Evolutionary conservation across 2,888 invertebrate genomes (phyloP).

Genomic region (Pseudococcus jackbeardsleyi): DNA sequence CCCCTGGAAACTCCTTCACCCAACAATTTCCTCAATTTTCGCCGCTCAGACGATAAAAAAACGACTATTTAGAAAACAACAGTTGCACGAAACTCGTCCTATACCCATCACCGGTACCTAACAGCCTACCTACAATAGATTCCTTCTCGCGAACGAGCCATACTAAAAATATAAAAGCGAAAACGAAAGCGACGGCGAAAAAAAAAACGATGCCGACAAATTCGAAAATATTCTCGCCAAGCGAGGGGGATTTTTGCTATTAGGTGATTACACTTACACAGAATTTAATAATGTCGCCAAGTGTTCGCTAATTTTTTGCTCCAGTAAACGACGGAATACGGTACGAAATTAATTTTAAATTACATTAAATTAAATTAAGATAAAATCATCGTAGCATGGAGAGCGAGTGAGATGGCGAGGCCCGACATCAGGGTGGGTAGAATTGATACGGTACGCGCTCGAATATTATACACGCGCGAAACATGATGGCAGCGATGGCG

Average conservation of each 20-base stretch:
- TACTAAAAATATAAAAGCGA: neutral
- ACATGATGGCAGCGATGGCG: neutral
- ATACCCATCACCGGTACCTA: no score
- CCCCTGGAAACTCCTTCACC: no score
- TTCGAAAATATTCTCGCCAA: slow-evolving; percentile 18
- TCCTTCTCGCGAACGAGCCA: neutral
- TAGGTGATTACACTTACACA: slow-evolving; percentile 46
- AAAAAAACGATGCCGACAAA: neutral
- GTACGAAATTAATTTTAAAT: slow-evolving; percentile 45
- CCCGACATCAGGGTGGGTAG: neutral
- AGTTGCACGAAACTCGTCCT: no score
- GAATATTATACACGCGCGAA: slow-evolving; percentile 5
- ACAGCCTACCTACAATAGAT: neutral
- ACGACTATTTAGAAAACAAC: no score
- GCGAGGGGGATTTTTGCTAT: slow-evolving; percentile 21
- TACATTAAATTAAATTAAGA: slow-evolving; percentile 48
- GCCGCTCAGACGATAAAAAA: no score
- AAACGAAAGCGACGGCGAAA: no score
- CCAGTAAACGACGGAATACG: slow-evolving; percentile 37
- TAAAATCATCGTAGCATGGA: slow-evolving; percentile 45
- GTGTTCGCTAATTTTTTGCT: slow-evolving; percentile 43
- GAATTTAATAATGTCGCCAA: slow-evolving; percentile 48
- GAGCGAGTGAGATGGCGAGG: neutral
- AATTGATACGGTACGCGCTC: slow-evolving; percentile 17
- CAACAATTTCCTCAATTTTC: no score